phyloP scores from a whole-genome alignment of 2,888 invertebrate species.

The Melieria crassipennis region DNA sequence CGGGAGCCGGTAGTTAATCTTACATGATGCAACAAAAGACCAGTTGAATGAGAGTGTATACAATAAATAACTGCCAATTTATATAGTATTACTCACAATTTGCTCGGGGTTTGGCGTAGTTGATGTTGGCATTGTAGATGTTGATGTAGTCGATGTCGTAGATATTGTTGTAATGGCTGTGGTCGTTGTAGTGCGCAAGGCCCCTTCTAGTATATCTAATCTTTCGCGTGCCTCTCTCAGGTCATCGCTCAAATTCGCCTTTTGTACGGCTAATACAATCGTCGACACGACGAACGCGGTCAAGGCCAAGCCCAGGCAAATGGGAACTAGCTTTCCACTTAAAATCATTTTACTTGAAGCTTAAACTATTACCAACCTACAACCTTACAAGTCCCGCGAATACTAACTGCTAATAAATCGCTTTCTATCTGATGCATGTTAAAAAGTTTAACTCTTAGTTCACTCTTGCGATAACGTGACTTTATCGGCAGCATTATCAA shows the following conservation, averaged over 20 bases:
- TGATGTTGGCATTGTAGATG: conserved; percentile 26
- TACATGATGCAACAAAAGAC: conserved; percentile 17
- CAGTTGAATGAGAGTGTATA: neutral
- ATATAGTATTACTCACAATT: conserved; percentile 30
- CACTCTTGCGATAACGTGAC: no score
- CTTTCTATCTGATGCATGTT: no score
- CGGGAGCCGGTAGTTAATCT: conserved; percentile 69
- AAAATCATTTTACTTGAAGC: conserved; percentile 51
- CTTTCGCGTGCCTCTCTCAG: conserved; percentile 53
- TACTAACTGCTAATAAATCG: neutral
- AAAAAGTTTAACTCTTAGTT: no score
- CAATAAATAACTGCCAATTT: neutral
- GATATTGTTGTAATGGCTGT: conserved; percentile 40
- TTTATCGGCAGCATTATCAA: no score
- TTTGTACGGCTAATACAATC: conserved; percentile 68
- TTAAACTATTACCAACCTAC: neutral
- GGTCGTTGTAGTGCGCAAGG: conserved; percentile 43
- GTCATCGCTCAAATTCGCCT: conserved; percentile 54
- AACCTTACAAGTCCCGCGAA: neutral
- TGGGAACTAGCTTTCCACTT: conserved; percentile 55
- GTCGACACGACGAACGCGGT: conserved; percentile 68
- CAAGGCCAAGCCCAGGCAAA: conserved; percentile 55
- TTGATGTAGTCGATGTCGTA: conserved; percentile 5
- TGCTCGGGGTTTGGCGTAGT: conserved; percentile 28
- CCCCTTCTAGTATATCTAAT: conserved; percentile 51